A percentile compares a stretch with the other conserved stretches of the same genome.
Conservation (phyloP, 2,888 invertebrate species). For the Drosophila helvetica region DNA sequence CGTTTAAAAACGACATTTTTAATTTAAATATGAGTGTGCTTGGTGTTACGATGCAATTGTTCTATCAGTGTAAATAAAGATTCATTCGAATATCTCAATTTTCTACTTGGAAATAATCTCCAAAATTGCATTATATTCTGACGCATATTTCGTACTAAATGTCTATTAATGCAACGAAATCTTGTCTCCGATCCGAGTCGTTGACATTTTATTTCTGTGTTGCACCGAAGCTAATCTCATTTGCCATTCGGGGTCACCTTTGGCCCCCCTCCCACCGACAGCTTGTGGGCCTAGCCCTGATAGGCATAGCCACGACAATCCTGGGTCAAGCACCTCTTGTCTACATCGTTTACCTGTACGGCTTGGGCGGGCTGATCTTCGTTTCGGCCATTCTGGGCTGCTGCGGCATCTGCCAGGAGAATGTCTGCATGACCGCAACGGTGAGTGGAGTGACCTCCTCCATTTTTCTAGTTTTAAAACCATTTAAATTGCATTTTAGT, state of each 20-base stretch:
- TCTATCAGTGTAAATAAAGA: too few species aligned
- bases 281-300: conserved; percentile 70
- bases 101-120: too few species aligned
- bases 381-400: conserved; percentile 73
- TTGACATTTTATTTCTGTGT: conserved; percentile 3
- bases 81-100: too few species aligned
- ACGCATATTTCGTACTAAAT: neutral
- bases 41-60: too few species aligned
- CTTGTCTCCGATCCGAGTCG: neutral
- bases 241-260: conserved; percentile 6
- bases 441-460: conserved; percentile 54
- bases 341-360: conserved; percentile 65
- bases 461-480: neutral
- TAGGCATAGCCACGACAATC: conserved; percentile 61
- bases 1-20: too few species aligned
- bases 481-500: conserved; percentile 84
- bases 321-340: conserved; percentile 60
- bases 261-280: conserved; percentile 31
- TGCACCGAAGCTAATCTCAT: conserved; percentile 31
- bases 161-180: neutral
- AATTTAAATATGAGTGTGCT: too few species aligned
- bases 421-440: conserved; percentile 72
- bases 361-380: conserved; percentile 69
- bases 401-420: conserved; percentile 76
- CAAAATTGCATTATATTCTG: neutral